Base-by-base conservation (phyloP, 1,140 invertebrate species). In the Drosophila ironensis region DNA sequence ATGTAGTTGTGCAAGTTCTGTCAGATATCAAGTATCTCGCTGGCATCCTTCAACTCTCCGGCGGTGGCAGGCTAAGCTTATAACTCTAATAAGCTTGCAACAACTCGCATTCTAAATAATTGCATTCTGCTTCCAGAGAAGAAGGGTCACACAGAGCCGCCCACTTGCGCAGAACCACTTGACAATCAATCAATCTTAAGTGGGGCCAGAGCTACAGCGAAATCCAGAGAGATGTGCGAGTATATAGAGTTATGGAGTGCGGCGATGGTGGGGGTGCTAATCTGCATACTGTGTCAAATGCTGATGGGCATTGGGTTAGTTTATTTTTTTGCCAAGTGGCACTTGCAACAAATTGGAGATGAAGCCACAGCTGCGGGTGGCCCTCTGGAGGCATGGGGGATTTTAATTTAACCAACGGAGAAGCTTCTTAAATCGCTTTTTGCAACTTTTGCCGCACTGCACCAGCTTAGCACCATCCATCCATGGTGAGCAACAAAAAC, bases 121-220 rank as follows among this genome's bases (percentile, higher is more conserved):
- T 72, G 59, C 51, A 71, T 51, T 70, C 63, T 28, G 11, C n/a
- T n/a, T n/a, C 25, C 30, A 12, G 11, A 17, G 33, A 52, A 25
- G 47, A 20, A 17, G 56, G 56, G 56, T 60, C 56, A 60, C 2
- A 37, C 28, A 22, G 20, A 33, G 12, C 56, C 17, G 3, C 4
- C 8, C 47, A 40, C 33, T 40, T 8, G 11, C 48, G 20, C 20
- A 2, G 51, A 40, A 41, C 52, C 71, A 86, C 74, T 75, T 64
- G 80, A 78, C 80, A 80, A 87, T 86, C 80, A 87, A 87, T 86
- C 80, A 86, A 75, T 61, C 67, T 80, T 54, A 75, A 87, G 71
- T 86, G 73, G 61, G 25, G 25, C 4, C 4, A 44, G 61, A 28
- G 46, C 50, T 68, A 48, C 60, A 57, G 53, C 51, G 22, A 52